Conservation (phyloP, 2,797 vertebrate genomes). For the Thunnus albacares region DNA sequence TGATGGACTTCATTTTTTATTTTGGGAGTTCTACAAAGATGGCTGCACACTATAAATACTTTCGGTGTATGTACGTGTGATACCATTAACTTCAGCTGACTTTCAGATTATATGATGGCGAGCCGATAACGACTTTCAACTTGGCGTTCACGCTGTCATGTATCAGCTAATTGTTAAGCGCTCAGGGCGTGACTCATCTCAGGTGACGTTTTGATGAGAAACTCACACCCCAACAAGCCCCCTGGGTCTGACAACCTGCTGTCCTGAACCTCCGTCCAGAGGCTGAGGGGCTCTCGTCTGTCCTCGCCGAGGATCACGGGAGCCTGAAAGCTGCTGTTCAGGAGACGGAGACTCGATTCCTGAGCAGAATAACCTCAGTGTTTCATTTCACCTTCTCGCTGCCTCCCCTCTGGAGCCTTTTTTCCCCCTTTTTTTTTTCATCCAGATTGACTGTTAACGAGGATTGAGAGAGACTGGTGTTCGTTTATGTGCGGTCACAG, state of each 20-base stretch:
- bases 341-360: slow-evolving; percentile 26
- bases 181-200: background rate
- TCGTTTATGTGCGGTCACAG: slow-evolving; percentile 67
- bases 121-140: background rate
- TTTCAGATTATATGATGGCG: background rate
- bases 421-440: background rate
- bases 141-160: background rate
- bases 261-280: slow-evolving; percentile 13
- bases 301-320: slow-evolving; percentile 46
- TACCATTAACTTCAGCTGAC: background rate
- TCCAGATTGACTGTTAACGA: slow-evolving; percentile 57
- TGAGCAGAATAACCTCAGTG: slow-evolving; percentile 67
- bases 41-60: no score
- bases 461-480: slow-evolving; percentile 45
- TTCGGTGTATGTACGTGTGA: background rate
- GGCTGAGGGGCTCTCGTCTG: slow-evolving; percentile 37
- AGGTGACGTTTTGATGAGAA: slow-evolving; percentile 20
- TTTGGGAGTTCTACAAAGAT: no score
- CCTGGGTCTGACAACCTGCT: slow-evolving; percentile 51
- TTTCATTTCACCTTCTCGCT: slow-evolving; percentile 44
- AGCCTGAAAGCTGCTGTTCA: background rate
- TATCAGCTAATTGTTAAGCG: background rate
- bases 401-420: slow-evolving; percentile 7
- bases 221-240: slow-evolving; percentile 29
- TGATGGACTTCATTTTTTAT: background rate